Percentiles rank a stretch among this genome's conserved stretches.
phyloP scores from a whole-genome alignment of 30 jellyfish, hydroid and myxozoan species.

The Chrysaora quinquecirrha region DNA sequence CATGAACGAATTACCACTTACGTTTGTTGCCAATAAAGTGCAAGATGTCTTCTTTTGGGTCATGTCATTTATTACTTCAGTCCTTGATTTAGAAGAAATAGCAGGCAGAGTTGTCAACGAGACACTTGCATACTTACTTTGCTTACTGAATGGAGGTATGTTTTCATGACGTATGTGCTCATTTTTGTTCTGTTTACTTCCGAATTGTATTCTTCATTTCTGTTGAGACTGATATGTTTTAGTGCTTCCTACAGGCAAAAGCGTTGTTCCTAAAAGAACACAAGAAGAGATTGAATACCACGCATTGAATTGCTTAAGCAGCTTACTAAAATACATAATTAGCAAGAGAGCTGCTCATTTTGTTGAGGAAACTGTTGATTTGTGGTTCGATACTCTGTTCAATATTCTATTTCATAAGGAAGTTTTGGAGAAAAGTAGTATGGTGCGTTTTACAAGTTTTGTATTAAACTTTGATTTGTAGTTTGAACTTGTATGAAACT shows the following conservation, averaged over 20 bases:
- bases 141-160: too few relatives aligned
- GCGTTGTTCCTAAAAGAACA: too few relatives aligned
- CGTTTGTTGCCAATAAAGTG: neutral
- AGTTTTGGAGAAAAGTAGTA: neutral
- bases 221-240: too few relatives aligned
- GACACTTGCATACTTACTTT: constrained; percentile 5
- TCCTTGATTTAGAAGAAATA: constrained; percentile 49
- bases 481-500: neutral
- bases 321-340: constrained; percentile 28
- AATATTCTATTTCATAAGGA: constrained; percentile 25
- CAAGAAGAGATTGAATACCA: constrained; percentile 23
- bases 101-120: constrained; percentile 17
- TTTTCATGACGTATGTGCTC: too few relatives aligned
- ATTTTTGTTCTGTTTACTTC: too few relatives aligned
- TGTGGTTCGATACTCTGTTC: constrained; percentile 24
- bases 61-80: constrained; percentile 34
- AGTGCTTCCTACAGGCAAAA: too few relatives aligned
- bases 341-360: constrained; percentile 6
- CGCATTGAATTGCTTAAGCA: constrained; percentile 23
- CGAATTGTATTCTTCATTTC: too few relatives aligned
- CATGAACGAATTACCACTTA: neutral
- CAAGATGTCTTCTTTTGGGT: constrained; percentile 53
- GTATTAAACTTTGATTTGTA: too few relatives aligned
- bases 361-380: neutral
- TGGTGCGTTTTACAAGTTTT: too few relatives aligned